phyloP scores from a whole-genome alignment of 1,140 invertebrate species.

The Forficula auricularia region DNA sequence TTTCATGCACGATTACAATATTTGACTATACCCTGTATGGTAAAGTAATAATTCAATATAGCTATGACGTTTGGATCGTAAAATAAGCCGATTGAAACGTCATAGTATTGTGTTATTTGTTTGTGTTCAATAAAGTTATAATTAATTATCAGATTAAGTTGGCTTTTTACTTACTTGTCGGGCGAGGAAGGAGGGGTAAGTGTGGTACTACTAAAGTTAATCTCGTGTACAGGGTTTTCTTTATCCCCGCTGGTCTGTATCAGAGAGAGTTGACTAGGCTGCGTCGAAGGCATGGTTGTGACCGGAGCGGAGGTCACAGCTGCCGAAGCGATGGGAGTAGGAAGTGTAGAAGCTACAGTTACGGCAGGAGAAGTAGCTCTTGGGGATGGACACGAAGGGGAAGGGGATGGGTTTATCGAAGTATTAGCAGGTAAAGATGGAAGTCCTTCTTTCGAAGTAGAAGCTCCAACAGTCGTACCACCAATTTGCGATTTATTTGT shows the following conservation, averaged over 20 bases:
- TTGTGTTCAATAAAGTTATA: too few species aligned
- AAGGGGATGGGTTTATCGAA: not conserved
- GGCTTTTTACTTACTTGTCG: slow-evolving; percentile 39
- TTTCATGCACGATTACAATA: too few species aligned
- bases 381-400: slow-evolving; percentile 7
- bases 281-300: slow-evolving; percentile 14
- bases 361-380: slow-evolving; percentile 10
- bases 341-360: slow-evolving; percentile 16
- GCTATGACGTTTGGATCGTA: too few species aligned
- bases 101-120: too few species aligned
- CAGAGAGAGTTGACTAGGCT: slow-evolving; percentile 1
- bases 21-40: too few species aligned
- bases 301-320: slow-evolving; percentile 15
- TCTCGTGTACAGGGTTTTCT: slow-evolving; percentile 6
- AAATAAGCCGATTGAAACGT: too few species aligned
- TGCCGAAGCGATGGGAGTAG: slow-evolving; percentile 10
- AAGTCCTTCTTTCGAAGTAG: not conserved
- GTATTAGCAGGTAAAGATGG: not conserved
- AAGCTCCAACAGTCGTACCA: slow-evolving; percentile 13
- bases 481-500: slow-evolving; percentile 28
- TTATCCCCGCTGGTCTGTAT: not conserved
- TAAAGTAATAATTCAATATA: too few species aligned
- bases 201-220: slow-evolving; percentile 19
- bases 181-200: slow-evolving; percentile 39
- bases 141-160: too few species aligned